Evolutionary conservation across 2,113 vertebrate species (phyloP).

Genomic region (Quiscalus mexicanus): DNA sequence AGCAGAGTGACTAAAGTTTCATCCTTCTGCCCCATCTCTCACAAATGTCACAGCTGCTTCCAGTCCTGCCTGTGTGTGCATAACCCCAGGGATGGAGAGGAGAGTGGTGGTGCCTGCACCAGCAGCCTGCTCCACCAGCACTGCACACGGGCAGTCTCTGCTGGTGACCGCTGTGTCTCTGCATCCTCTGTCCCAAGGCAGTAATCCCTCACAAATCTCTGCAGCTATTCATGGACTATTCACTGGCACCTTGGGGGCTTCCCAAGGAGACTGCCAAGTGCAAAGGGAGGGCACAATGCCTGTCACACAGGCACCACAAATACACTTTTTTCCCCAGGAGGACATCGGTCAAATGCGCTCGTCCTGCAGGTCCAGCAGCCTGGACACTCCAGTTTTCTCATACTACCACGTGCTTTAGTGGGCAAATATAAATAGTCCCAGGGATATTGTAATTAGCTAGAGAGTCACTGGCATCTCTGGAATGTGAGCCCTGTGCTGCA

Average conservation of each 20-base stretch:
- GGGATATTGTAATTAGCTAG: slow-evolving; percentile 50
- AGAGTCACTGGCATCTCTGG: slow-evolving; percentile 28
- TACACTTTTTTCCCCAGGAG: neutral
- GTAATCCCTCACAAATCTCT: neutral
- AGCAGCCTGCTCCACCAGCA: neutral
- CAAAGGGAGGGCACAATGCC: neutral
- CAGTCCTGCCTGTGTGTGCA: neutral
- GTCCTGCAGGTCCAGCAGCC: neutral
- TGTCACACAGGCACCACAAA: neutral
- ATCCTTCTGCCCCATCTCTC: neutral
- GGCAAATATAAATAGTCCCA: slow-evolving; percentile 29
- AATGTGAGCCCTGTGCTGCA: neutral
- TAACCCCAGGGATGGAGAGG: neutral
- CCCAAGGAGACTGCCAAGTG: neutral
- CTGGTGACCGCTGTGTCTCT: neutral
- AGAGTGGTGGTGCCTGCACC: fast-evolving
- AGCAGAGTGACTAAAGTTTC: neutral
- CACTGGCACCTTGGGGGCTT: neutral
- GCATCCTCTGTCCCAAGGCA: neutral
- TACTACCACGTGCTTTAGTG: neutral
- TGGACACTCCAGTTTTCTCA: neutral
- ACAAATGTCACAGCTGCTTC: neutral
- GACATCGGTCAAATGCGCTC: fast-evolving
- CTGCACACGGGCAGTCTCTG: neutral
- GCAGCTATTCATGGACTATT: neutral